A percentile compares a stretch with the other conserved stretches of the same genome.
These are phyloP conservation scores for Leptinotarsa peninsularis DNA, from an alignment of 2,888 invertebrate genomes.

Conservation along the genomic window DNA sequence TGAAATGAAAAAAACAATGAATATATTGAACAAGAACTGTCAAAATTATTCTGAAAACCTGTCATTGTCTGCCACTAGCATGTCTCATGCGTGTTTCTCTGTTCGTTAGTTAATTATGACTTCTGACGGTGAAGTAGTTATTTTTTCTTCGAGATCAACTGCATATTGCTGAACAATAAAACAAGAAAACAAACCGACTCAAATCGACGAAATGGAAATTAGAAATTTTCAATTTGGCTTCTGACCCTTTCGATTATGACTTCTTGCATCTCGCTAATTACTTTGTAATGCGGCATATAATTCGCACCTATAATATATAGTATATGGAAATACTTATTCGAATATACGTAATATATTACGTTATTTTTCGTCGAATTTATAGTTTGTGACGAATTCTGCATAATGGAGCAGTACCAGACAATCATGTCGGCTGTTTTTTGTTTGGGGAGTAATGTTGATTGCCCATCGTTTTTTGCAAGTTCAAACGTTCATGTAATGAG, in stretches of 20 bases:
- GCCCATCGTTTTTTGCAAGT: neutral
- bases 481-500: neutral
- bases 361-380: conserved; percentile 25
- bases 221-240: conserved; percentile 43
- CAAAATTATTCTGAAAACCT: too few species aligned
- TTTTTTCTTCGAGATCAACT: neutral
- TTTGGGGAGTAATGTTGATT: neutral
- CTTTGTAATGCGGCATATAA: conserved; percentile 37
- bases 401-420: conserved; percentile 28
- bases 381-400: conserved; percentile 30
- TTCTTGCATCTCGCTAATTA: conserved; percentile 39
- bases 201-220: conserved; percentile 41
- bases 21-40: too few species aligned
- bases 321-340: conserved; percentile 10
- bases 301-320: conserved; percentile 33
- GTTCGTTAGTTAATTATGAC: too few species aligned
- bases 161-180: conserved; percentile 22
- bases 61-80: too few species aligned
- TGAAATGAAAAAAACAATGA: too few species aligned
- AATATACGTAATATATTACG: conserved; percentile 13
- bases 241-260: conserved; percentile 39
- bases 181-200: conserved; percentile 32
- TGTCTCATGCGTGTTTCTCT: too few species aligned
- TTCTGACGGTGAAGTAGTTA: neutral
- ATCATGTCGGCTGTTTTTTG: neutral